Evolutionary conservation across 2,888 invertebrate genomes (phyloP), one percentile per base, ranked within the genome.

Genomic region (Mesorhabditis belari): DNA sequence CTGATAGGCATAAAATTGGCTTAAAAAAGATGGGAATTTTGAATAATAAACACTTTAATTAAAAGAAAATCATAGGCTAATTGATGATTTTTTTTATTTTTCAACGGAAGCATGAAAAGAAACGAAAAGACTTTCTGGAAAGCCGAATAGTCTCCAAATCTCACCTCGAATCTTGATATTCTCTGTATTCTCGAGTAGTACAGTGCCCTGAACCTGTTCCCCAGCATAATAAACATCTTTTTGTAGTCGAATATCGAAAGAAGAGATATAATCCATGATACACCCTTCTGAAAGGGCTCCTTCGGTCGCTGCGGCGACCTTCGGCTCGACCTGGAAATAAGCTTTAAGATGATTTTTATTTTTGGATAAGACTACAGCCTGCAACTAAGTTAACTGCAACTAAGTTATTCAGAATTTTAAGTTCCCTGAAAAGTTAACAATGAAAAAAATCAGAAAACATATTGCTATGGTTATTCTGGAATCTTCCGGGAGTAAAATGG

Each of bases 151-250:
- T n/a, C 44, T n/a, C 44, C 44, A 23, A 51, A 51, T 12, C 52
- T 17, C 81, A 88, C 88, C 87, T 84, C 87, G 85, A 17, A 89
- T 84, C 81, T 88, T 88, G 82, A 89, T 87, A 81, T 89, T 89
- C 79, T 89, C 88, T 12, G 86, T 83, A 12, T 88, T 88, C 75
- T 88, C 87, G 65, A 89, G 83, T 35, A 88, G 82, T 29, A 89
- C 88, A 66, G 86, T 85, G 9, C 89, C 89, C 60, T 83, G 84
- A 50, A 89, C 83, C 4, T 84, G 84, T 81, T 89, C 89, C 0
- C 89, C 89, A 21, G 89, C 88, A 79, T 89, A 89, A 82, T 88
- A 89, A 82, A 87, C 86, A 77, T 88, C 88, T 80, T 67, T 64
- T 79, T 88, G 88, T 65, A 89, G 82, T 68, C 87, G 87, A 70